Evolutionary conservation across 1,140 invertebrate genomes (phyloP).

Genomic region (Hyphantria cunea): DNA sequence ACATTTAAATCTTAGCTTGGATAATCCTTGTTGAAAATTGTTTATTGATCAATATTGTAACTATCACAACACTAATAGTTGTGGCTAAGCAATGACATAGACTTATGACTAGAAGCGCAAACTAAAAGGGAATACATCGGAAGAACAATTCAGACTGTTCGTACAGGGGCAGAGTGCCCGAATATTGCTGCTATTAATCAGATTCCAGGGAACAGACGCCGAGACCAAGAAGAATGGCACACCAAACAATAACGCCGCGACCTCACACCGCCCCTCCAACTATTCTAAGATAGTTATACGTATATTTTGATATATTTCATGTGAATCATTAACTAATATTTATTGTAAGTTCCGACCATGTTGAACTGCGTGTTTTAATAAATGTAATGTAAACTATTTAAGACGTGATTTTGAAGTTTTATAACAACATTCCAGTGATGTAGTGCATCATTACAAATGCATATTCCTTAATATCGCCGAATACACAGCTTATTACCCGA

Average conservation of each 20-base stretch:
- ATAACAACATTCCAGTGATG: too few relatives aligned
- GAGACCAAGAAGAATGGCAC: slow-evolving; percentile 49
- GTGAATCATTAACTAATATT: slow-evolving; percentile 7
- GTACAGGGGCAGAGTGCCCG: slow-evolving; percentile 46
- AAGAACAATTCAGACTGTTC: slow-evolving; percentile 58
- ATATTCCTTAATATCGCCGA: too few relatives aligned
- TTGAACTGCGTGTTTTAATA: not conserved
- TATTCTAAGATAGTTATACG: slow-evolving; percentile 1
- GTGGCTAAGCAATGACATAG: not conserved
- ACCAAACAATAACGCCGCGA: slow-evolving; percentile 43
- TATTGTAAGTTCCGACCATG: not conserved
- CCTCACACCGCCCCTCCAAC: slow-evolving; percentile 5
- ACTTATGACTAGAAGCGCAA: slow-evolving; percentile 47
- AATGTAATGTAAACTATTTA: too few relatives aligned
- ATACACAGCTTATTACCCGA: too few relatives aligned
- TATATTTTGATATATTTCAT: slow-evolving; percentile 6
- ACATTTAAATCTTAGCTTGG: too few relatives aligned
- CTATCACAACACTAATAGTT: not conserved
- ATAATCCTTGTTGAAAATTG: too few relatives aligned
- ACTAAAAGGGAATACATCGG: slow-evolving; percentile 35
- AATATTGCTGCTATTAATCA: slow-evolving; percentile 72
- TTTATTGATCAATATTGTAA: too few relatives aligned
- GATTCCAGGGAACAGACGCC: slow-evolving; percentile 43
- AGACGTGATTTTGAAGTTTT: too few relatives aligned
- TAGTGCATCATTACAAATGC: too few relatives aligned